Evolutionary conservation across 2,797 vertebrate genomes (phyloP), one percentile per base, ranked within the genome.

Genomic region (Sardinella longiceps): DNA sequence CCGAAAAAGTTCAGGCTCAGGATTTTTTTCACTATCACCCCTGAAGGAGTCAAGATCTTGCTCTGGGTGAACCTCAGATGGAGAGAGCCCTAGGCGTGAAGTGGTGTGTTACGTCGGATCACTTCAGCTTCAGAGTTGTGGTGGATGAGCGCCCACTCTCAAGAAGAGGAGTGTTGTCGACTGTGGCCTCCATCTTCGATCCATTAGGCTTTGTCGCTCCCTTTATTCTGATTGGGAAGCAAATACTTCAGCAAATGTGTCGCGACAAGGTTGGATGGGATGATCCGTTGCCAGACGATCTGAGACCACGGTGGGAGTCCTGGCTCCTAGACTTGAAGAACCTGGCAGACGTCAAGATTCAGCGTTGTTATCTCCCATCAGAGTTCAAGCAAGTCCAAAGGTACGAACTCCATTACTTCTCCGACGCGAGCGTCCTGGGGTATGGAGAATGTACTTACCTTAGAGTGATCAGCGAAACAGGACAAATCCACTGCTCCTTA

Each of bases 201-300:
- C 70, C 43, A 14, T 33, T 82, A 9, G 81, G 48, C 0, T 80
- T 81, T 25, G 83, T 84, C 1, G 50, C 74, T 30, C 74, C 82
- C 28, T 83, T 86, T 30, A 46, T 84, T 33, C 45, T 86, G 18
- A 53, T 80, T 11, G 85, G 85, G 11, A 86, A 86, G 56, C 48
- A 58, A 77, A 86, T 86, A 28, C 23, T 86, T 11, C 82, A 86
- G 48, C 18, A 84, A 30, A 80, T 84, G 83, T 84, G 83, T 56
- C 45, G 48, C 39, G 70, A 80, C 15, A 86, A 83, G 56, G 10
- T 83, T 5, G 53, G 45, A 5, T 84, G 82, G 74, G 84, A 85
- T 66, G 80, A 81, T 5, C 53, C 56, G 5, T 28, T 85, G 5
- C 46, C 84, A 23, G 43, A 84, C 6, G 82, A 81, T 28, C 56